Conservation (phyloP, 1,140 invertebrate genomes). For the Drosophila lacteicornis region DNA sequence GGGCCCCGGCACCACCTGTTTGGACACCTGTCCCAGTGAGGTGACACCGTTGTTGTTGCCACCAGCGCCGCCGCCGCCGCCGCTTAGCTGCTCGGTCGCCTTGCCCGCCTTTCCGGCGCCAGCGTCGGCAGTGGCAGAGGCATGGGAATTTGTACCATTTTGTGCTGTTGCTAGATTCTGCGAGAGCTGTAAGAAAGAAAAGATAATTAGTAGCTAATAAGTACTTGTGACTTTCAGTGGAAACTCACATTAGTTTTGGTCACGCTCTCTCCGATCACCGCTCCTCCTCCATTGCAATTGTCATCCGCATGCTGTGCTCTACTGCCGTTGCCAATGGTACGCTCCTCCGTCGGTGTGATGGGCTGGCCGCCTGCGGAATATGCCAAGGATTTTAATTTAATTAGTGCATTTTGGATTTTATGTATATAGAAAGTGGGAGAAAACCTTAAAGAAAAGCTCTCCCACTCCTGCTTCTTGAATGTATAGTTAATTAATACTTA, state of each 20-base stretch:
- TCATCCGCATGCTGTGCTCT: constrained; percentile 77
- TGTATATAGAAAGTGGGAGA: neutral
- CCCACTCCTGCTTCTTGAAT: no score
- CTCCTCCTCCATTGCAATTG: constrained; percentile 66
- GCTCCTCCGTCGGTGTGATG: constrained; percentile 89
- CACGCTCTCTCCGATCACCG: constrained; percentile 71
- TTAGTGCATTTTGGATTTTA: no score
- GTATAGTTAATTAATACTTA: no score
- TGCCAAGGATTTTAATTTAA: neutral
- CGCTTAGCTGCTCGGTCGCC: constrained; percentile 37
- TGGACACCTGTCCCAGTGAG: constrained; percentile 81
- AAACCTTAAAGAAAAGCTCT: neutral
- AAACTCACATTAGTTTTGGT: constrained; percentile 77
- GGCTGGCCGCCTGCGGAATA: constrained; percentile 88
- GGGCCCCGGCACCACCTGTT: constrained; percentile 84
- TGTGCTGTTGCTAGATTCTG: constrained; percentile 83
- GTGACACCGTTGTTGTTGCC: constrained; percentile 77
- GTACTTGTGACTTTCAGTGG: neutral
- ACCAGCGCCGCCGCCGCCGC: constrained; percentile 29
- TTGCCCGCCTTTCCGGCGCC: constrained; percentile 50
- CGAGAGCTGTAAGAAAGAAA: constrained; percentile 65
- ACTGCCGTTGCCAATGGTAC: constrained; percentile 82
- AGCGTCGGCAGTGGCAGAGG: constrained; percentile 49
- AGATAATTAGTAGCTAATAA: neutral
- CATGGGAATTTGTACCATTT: constrained; percentile 84